These are phyloP conservation scores for Eledone cirrhosa DNA, from an alignment of 2,888 invertebrate genomes.

Conservation along the genomic window DNA sequence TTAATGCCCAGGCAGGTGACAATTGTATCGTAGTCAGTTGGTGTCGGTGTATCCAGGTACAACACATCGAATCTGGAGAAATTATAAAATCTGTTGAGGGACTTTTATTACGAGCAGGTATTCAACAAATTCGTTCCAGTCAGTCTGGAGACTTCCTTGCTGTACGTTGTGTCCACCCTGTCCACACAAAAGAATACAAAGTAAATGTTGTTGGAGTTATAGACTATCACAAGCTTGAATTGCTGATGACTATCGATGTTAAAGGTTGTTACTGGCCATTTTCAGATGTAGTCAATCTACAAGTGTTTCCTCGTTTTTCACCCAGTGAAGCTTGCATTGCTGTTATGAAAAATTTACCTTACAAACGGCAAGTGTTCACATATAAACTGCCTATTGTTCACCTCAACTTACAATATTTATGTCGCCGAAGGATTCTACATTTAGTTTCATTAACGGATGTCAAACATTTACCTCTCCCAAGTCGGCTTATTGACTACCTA, in stretches of 20 bases:
- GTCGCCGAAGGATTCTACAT: slow-evolving; percentile 47
- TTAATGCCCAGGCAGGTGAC: slow-evolving; percentile 47
- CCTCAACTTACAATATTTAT: slow-evolving; percentile 44
- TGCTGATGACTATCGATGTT: slow-evolving; percentile 45
- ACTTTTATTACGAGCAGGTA: slow-evolving; percentile 42
- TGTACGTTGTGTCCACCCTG: slow-evolving; percentile 46
- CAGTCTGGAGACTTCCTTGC: slow-evolving; percentile 48
- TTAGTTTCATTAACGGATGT: slow-evolving; percentile 43
- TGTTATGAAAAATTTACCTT: slow-evolving; percentile 50
- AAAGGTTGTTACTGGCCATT: slow-evolving; percentile 55
- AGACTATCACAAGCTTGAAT: slow-evolving; percentile 39
- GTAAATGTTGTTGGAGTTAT: slow-evolving; percentile 47
- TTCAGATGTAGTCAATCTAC: slow-evolving; percentile 52
- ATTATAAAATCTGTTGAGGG: slow-evolving; percentile 35
- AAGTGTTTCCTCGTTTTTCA: slow-evolving; percentile 55
- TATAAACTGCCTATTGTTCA: slow-evolving; percentile 48
- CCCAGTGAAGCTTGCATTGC: slow-evolving; percentile 49
- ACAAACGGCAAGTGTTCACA: slow-evolving; percentile 47
- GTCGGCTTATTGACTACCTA: slow-evolving; percentile 40
- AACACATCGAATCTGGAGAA: slow-evolving; percentile 40
- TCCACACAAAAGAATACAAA: slow-evolving; percentile 46
- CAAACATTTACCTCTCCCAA: slow-evolving; percentile 47
- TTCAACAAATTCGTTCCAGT: slow-evolving; percentile 52
- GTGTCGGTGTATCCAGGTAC: slow-evolving; percentile 42
- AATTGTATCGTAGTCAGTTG: slow-evolving; percentile 40